These are phyloP conservation scores for Gastrophysa polygoni DNA, from an alignment of 2,888 invertebrate genomes.

Conservation along the genomic window DNA sequence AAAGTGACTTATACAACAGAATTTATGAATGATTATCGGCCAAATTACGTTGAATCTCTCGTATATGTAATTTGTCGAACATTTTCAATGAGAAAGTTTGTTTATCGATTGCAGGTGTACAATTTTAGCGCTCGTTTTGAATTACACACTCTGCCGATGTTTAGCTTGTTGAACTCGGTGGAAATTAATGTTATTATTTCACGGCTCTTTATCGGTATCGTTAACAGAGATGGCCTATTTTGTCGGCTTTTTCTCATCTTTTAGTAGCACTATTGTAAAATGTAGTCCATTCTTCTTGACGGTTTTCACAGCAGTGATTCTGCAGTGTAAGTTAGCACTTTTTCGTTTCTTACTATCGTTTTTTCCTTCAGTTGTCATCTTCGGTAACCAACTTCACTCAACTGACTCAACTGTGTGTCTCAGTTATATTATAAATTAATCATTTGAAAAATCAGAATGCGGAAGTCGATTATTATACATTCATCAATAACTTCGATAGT, in stretches of 20 bases:
- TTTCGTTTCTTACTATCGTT: too few relatives aligned
- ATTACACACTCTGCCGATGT: constrained; percentile 25
- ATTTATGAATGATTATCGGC: constrained; percentile 39
- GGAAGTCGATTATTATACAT: too few relatives aligned
- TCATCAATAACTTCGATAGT: too few relatives aligned
- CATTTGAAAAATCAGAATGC: too few relatives aligned
- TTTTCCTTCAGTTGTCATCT: too few relatives aligned
- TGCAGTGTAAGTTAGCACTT: too few relatives aligned
- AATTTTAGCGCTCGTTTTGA: constrained; percentile 28
- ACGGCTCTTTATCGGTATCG: constrained; percentile 16
- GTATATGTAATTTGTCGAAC: constrained; percentile 36
- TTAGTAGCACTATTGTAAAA: too few relatives aligned
- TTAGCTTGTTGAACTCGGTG: constrained; percentile 22
- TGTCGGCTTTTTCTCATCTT: not conserved
- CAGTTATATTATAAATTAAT: too few relatives aligned
- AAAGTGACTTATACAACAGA: constrained; percentile 33
- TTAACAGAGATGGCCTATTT: constrained; percentile 10
- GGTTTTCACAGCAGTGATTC: too few relatives aligned
- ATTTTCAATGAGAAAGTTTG: constrained; percentile 43
- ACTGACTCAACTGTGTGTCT: too few relatives aligned
- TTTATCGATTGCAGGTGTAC: constrained; percentile 45
- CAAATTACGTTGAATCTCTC: constrained; percentile 35
- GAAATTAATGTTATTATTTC: constrained; percentile 28
- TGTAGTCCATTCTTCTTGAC: too few relatives aligned
- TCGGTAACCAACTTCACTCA: too few relatives aligned